Base-by-base conservation (phyloP, 2,888 invertebrate genomes). In the Bombylius major region DNA sequence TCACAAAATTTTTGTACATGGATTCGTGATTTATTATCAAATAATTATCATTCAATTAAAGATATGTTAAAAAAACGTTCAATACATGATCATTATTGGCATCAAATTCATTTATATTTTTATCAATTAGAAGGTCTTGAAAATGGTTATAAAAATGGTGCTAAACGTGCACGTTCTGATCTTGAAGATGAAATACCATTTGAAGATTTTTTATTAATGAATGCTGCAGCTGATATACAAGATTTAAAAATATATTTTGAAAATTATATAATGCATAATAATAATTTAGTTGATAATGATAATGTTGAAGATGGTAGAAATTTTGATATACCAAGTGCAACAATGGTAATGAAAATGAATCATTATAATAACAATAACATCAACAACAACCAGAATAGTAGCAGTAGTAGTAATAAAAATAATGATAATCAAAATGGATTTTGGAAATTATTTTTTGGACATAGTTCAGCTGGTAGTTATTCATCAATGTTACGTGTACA, bases 381-480 rank as follows among this genome's bases (percentile, higher is more conserved):
- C n/a, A 11, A 42, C 11, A 42, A 42, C 11, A 42, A 42, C 11
- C 8, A 42, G 1, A 11, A 8, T 11, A 42, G 11, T 11, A 4
- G 4, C 1, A 42, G 4, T 11, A 11, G 5, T 53, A 65, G 62
- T 33, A n/a, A 33, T 1, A 61, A 63, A 31, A 62, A 66, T 13
- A 58, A 64, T 5, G 56, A 63, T 0, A 61, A 65, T 4, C 23
- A 2, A 23, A 23, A 23, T 23, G 23, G 23, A 23, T 23, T 23
- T 23, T 64, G 76, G 61, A 77, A 78, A 72, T 78, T 93, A 39
- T 86, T 82, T 60, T 78, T 89, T 23, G 84, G 88, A 0, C 93
- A 94, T 67, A 88, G 87, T 66, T 85, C 88, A 5, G 91, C 88
- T 71, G 86, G 82, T 67, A 85, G 86, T 59, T 92, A 87, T 68